phyloP scores from a whole-genome alignment of 2,113 vertebrate genomes.

The Morone chrysops region DNA sequence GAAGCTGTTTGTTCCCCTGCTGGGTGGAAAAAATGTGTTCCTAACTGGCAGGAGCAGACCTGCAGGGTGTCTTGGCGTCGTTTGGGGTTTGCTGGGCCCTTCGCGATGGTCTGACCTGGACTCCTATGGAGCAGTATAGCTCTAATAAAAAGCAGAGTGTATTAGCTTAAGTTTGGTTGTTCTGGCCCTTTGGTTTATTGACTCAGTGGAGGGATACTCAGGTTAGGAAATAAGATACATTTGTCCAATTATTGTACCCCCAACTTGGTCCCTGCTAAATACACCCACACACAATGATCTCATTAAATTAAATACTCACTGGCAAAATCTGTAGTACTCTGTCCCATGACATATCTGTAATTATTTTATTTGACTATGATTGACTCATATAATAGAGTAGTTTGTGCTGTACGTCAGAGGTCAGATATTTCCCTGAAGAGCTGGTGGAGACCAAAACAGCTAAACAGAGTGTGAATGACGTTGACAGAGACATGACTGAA shows the following conservation, averaged over 20 bases:
- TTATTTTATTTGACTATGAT: neutral
- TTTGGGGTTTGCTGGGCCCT: neutral
- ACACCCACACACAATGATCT: neutral
- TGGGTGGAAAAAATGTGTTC: slow-evolving; percentile 20
- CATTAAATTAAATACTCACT: neutral
- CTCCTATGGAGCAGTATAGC: slow-evolving; percentile 15
- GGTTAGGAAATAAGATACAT: slow-evolving; percentile 52
- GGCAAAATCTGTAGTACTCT: neutral
- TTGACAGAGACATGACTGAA: too few relatives aligned
- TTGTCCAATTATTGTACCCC: slow-evolving; percentile 30
- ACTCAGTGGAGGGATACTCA: slow-evolving; percentile 40
- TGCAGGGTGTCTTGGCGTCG: slow-evolving; percentile 5
- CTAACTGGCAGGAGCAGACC: slow-evolving; percentile 23
- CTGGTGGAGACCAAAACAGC: too few relatives aligned
- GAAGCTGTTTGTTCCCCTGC: neutral
- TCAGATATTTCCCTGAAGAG: neutral
- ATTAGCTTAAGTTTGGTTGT: slow-evolving; percentile 34
- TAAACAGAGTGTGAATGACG: too few relatives aligned
- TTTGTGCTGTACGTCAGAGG: neutral
- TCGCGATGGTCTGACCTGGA: slow-evolving; percentile 28
- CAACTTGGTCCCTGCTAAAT: neutral
- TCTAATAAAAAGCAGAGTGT: slow-evolving; percentile 38
- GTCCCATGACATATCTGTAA: neutral
- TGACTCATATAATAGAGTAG: too few relatives aligned
- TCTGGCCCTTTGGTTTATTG: slow-evolving; percentile 52